phyloP scores from a whole-genome alignment of 2,888 invertebrate genomes.

The Thysanoteuthis rhombus region DNA sequence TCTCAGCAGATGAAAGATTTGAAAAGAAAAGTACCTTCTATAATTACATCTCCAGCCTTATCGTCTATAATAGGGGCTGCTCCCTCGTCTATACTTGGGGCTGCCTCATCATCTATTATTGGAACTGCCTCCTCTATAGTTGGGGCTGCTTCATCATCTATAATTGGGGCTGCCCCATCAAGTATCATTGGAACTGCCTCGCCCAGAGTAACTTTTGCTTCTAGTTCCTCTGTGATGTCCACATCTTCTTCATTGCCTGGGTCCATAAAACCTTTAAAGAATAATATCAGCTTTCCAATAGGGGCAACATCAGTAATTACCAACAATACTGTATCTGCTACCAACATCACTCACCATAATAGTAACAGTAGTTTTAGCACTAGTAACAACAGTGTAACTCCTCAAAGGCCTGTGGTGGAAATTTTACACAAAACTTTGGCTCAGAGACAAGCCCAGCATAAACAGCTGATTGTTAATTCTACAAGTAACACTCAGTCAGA shows the following conservation, averaged over 20 bases:
- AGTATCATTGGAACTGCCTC: neutral
- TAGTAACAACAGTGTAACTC: neutral
- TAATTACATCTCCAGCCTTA: neutral
- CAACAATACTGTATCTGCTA: neutral
- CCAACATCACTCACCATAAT: neutral
- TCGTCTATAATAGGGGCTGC: too few relatives aligned
- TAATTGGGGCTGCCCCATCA: too few relatives aligned
- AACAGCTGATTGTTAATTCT: neutral
- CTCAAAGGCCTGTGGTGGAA: neutral
- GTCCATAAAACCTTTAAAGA: neutral
- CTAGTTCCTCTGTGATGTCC: neutral
- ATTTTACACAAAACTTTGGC: slow-evolving; percentile 16
- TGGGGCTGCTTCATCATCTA: too few relatives aligned
- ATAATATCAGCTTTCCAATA: neutral
- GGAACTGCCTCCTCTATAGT: neutral
- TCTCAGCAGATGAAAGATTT: neutral
- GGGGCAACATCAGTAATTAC: neutral
- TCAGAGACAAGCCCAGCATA: neutral
- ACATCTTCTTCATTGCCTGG: neutral
- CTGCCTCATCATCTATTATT: neutral
- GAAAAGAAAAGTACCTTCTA: neutral
- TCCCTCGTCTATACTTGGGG: too few relatives aligned
- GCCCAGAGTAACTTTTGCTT: neutral
- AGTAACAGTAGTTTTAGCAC: neutral
- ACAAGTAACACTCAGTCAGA: neutral